Evolutionary conservation across 2,888 invertebrate genomes (phyloP), one percentile per base, ranked within the genome.

Genomic region (Mactromeris polynyma): DNA sequence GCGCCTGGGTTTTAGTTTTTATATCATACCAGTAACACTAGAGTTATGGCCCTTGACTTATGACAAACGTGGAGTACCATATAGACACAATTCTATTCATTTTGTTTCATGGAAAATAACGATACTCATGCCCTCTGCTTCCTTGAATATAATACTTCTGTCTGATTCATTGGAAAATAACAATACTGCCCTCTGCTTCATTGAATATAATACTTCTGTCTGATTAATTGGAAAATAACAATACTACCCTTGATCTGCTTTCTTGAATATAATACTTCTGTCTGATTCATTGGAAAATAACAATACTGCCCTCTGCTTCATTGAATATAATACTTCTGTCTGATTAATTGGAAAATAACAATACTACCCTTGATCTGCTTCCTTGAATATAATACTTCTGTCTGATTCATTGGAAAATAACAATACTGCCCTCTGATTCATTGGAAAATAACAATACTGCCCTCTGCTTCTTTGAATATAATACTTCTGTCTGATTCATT

Each of bases 161-260:
- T 14, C 73, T 73, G 36, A 73, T 36, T 73, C 36, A 73, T 73
- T 73, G n/a, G n/a, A n/a, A n/a, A n/a, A n/a, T n/a, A n/a, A n/a
- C n/a, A n/a, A n/a, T n/a, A n/a, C n/a, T n/a, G n/a, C n/a, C n/a
- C n/a, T n/a, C 26, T n/a, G 6, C 9, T n/a, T 21, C 7, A n/a
- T 58, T 26, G 58, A 51, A 51, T 17, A 19, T 6, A 17, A 51
- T 51, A 6, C 51, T 9, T 51, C 51, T n/a, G n/a, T n/a, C n/a
- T n/a, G n/a, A n/a, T n/a, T n/a, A n/a, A n/a, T n/a, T n/a, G n/a
- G n/a, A n/a, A n/a, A n/a, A n/a, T n/a, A n/a, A n/a, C n/a, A n/a
- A n/a, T n/a, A n/a, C n/a, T n/a, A n/a, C n/a, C n/a, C n/a, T n/a
- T n/a, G n/a, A n/a, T n/a, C 26, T n/a, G 6, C 9, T n/a, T 21